Evolutionary conservation across 2,888 invertebrate genomes (phyloP), one percentile per base, ranked within the genome.

Genomic region (Orgyia antiqua): DNA sequence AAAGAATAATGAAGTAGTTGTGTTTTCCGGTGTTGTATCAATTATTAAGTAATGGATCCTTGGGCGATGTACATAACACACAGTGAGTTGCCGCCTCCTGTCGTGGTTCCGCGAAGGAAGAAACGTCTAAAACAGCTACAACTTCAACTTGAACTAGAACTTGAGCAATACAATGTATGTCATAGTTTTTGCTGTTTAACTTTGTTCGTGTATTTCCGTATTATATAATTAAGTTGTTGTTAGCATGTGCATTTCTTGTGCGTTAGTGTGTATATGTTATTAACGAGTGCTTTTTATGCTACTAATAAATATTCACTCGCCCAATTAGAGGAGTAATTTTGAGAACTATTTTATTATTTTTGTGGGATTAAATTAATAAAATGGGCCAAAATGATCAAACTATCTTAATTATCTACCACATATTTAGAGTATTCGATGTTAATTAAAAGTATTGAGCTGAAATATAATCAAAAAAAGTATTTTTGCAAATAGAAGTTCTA

Each of bases 51-150:
- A 37, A 74, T 82, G 80, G 83, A 86, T 68, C 82, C 78, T 45
- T 84, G 82, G 53, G 68, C 77, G 42, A 69, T 84, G 80, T 86
- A 86, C 39, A 84, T 84, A 49, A 76, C 74, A 31, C 72, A 70
- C 39, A 65, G 73, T 20, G 84, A 84, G 38, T 45, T 84, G 39
- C 68, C 82, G 32, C 84, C 86, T 29, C 84, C 84, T 17, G 57
- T 79, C 27, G 67, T 83, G 26, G 68, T 84, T 19, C 84, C 86
- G 13, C 68, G 86, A 7, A 70, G 77, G 55, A 86, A 86, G 69
- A 86, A 86, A 39, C 70, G 80, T 4, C 49, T 83, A 60, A 86
- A 84, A 48, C 77, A 78, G 45, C 52, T 79, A 21, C 77, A 76
- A 51, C 60, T 76, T 39, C 72, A 76, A 49, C 63, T 77, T 33